Evolutionary conservation across 2,888 invertebrate genomes (phyloP).

Genomic region (Sphaeridia pumilis): DNA sequence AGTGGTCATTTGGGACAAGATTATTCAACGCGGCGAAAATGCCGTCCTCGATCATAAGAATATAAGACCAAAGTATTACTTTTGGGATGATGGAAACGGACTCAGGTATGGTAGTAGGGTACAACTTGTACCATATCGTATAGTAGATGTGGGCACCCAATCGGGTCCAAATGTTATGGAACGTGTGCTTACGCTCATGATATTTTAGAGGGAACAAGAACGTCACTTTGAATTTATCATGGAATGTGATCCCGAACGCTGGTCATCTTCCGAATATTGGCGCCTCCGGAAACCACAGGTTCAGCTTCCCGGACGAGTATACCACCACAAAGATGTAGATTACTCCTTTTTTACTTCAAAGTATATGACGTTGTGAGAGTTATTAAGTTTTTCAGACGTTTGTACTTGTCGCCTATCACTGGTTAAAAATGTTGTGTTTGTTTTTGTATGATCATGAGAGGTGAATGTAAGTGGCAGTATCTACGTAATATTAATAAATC

Average conservation of each 20-base stretch:
- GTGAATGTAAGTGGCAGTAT: too few relatives aligned
- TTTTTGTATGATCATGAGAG: too few relatives aligned
- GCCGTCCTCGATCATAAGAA: slow-evolving; percentile 84
- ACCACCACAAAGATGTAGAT: slow-evolving; percentile 52
- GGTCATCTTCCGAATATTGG: slow-evolving; percentile 82
- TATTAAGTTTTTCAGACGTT: too few relatives aligned
- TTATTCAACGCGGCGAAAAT: slow-evolving; percentile 85
- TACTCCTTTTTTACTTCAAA: too few relatives aligned
- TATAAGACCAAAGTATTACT: slow-evolving; percentile 96
- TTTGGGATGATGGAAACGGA: slow-evolving; percentile 98
- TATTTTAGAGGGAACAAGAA: slow-evolving; percentile 76
- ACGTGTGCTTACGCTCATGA: slow-evolving; percentile 24
- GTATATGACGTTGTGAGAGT: too few relatives aligned
- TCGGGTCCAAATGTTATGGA: not conserved
- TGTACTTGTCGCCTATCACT: too few relatives aligned
- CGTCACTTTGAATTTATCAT: slow-evolving; percentile 84
- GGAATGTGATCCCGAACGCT: slow-evolving; percentile 98
- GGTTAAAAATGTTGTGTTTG: too few relatives aligned
- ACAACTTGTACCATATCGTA: too few relatives aligned
- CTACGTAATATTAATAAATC: too few relatives aligned
- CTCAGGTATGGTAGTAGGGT: slow-evolving; percentile 80
- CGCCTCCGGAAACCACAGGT: slow-evolving; percentile 69
- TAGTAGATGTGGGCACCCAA: not conserved
- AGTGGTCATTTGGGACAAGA: slow-evolving; percentile 98
- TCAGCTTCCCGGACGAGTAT: slow-evolving; percentile 83